Evolutionary conservation across 2,888 invertebrate species (phyloP), one percentile per base, ranked within the genome.

Genomic region (Tipula helvola): DNA sequence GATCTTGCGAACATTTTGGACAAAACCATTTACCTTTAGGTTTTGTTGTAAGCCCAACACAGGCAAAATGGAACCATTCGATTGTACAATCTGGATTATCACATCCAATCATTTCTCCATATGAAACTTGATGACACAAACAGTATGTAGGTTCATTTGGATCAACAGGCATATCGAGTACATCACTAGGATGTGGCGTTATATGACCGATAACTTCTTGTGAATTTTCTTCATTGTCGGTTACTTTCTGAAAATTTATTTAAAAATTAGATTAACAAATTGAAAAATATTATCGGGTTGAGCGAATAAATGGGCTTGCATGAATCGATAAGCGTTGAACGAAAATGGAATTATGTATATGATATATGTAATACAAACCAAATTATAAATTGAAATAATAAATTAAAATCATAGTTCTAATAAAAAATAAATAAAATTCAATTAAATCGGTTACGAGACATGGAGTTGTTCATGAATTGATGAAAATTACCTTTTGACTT

Each of bases 91-190:
- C 96, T 86, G 95, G 94, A 92, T 97, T 97, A 92, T 98, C 98
- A 92, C 98, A 98, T 89, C 96, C 97, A 90, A 98, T 97, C 97
- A 98, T 98, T 92, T 97, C 97, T 85, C 97, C 98, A 89, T 97
- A 97, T 0, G 97, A 97, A 36, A 96, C 96, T 94, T 99, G 99
- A 91, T 99, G 98, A 90, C 99, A 99, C 57, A 98, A 93, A 91
- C 99, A 99, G 91, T 99, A 99, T 0, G 98, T 99, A 0, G 99
- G 99, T 91, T 99, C 99, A 90, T 99, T 99, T 0, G 99, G 99
- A 93, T 99, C 97, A 0, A 97, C 97, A 0, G 97, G 97, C 97
- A 97, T 97, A 89, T 97, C 97, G 52, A 97, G 92, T 12, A 97
- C 97, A 90, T 97, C 99, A 88, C 98, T 97, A 0, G 97, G 96